phyloP scores from a whole-genome alignment of 1,140 invertebrate species.

The Formica exsecta region DNA sequence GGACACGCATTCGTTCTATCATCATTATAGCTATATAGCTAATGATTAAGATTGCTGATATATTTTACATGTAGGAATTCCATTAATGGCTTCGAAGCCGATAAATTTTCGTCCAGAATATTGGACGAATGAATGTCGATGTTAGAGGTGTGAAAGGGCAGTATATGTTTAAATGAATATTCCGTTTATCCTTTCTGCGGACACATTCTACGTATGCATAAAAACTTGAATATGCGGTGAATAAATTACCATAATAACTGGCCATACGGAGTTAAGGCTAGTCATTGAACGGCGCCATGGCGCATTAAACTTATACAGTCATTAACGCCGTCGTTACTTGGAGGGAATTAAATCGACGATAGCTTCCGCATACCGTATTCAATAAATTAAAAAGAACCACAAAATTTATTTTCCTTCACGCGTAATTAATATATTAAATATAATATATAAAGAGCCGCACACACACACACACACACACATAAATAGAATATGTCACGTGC shows the following conservation, averaged over 20 bases:
- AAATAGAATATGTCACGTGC: background rate
- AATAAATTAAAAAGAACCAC: background rate
- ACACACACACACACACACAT: background rate
- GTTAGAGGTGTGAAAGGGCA: background rate
- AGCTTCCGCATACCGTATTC: background rate
- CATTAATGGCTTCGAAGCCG: background rate
- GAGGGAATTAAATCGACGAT: conserved; percentile 14
- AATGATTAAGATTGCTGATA: background rate
- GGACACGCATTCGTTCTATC: background rate
- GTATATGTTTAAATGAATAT: background rate
- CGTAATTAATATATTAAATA: background rate
- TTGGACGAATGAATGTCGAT: background rate
- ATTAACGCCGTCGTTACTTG: conserved; percentile 31
- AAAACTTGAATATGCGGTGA: conserved; percentile 38
- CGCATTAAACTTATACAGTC: conserved; percentile 48
- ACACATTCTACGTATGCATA: conserved; percentile 2
- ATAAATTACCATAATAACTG: conserved; percentile 50
- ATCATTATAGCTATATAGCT: background rate
- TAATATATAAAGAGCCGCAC: too few species aligned
- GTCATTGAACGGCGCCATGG: conserved; percentile 36
- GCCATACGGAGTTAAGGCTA: conserved; percentile 23
- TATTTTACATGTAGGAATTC: background rate
- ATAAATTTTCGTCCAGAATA: conserved; percentile 11
- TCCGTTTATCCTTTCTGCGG: conserved; percentile 6
- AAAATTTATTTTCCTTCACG: background rate